Evolutionary conservation across 2,888 invertebrate genomes (phyloP).

Genomic region (Oligia latruncula): DNA sequence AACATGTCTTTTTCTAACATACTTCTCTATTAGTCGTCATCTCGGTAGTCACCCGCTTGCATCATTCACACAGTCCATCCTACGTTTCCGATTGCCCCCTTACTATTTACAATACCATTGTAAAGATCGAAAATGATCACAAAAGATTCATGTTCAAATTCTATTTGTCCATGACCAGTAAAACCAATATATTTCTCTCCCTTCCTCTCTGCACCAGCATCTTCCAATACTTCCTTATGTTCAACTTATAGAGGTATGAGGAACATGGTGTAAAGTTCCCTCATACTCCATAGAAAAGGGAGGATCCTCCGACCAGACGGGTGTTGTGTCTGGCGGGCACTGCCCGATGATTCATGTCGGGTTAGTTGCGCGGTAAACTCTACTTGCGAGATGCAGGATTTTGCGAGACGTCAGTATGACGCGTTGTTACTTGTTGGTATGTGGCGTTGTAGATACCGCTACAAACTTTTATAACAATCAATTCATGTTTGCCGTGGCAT

Average conservation of each 20-base stretch:
- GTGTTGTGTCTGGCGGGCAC: no score
- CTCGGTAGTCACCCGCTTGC: neutral
- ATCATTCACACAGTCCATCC: neutral
- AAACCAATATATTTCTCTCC: slow-evolving; percentile 19
- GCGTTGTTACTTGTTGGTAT: no score
- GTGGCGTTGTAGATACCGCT: no score
- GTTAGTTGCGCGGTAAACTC: no score
- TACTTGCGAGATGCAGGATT: no score
- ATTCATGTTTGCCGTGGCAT: slow-evolving; percentile 38
- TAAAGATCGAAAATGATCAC: neutral
- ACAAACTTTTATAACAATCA: slow-evolving; percentile 41
- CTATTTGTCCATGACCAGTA: slow-evolving; percentile 10
- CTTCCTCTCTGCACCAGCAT: slow-evolving; percentile 13
- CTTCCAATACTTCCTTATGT: slow-evolving; percentile 22
- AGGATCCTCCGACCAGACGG: no score
- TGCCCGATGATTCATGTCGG: no score
- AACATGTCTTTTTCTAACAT: no score
- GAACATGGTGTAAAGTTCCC: no score
- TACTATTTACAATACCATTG: neutral
- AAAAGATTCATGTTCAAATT: neutral
- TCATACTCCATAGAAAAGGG: no score
- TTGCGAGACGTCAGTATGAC: no score
- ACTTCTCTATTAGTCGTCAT: no score
- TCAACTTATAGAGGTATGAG: neutral
- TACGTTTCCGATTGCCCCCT: neutral